Conservation (phyloP, 2,113 vertebrate genomes). For the Neomonachus schauinslandi region DNA sequence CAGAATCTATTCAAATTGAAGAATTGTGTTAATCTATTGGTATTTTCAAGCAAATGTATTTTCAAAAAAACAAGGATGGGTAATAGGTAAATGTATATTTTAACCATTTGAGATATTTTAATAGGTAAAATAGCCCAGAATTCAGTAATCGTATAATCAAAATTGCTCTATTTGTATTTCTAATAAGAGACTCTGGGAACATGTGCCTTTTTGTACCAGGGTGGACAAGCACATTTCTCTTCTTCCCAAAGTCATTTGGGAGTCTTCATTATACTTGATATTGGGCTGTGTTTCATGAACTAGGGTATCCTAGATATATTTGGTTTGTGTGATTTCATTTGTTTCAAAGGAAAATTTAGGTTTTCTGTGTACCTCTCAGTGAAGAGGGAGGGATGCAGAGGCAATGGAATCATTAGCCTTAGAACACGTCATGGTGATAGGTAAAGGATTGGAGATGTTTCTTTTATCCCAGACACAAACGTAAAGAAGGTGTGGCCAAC, state of each 20-base stretch:
- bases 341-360: background rate
- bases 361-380: background rate
- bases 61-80: background rate
- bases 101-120: slow-evolving; percentile 11
- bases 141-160: background rate
- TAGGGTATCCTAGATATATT: background rate
- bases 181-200: background rate
- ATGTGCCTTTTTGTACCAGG: background rate
- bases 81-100: background rate
- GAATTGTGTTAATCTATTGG: background rate
- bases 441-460: background rate
- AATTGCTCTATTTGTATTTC: background rate
- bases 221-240: background rate
- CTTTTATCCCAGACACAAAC: background rate
- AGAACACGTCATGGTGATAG: background rate
- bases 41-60: background rate
- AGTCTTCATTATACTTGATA: background rate
- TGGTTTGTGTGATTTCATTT: background rate
- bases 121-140: background rate
- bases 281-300: background rate
- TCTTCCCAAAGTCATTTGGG: background rate
- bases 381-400: background rate
- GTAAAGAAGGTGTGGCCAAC: background rate
- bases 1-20: background rate
- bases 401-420: background rate